Conservation (phyloP, 2,797 vertebrate species). For the Arctocebus calabarensis region DNA sequence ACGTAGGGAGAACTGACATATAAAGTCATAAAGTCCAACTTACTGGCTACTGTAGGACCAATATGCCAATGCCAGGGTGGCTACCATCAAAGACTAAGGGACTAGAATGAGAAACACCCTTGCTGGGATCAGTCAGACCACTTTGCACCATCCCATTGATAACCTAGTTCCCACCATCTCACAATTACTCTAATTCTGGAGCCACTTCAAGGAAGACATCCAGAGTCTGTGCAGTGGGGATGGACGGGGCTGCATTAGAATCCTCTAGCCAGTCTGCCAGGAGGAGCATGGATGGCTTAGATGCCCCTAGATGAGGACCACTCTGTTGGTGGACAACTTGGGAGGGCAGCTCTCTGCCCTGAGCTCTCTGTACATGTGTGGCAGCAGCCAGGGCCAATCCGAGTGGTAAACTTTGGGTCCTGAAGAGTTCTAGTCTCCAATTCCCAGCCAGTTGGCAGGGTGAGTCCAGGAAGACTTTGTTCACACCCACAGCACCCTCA, state of each 20-base stretch:
- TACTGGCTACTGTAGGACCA: too few species aligned
- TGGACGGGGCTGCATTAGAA: background rate
- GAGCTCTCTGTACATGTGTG: background rate
- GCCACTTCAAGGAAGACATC: background rate
- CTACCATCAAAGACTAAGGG: background rate
- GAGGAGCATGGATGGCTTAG: background rate
- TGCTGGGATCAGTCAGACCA: background rate
- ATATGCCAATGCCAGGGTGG: background rate
- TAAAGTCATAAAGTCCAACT: background rate
- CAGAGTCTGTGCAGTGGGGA: background rate
- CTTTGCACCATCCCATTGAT: background rate
- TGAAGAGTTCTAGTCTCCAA: background rate
- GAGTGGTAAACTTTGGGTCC: background rate
- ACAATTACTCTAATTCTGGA: background rate
- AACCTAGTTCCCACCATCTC: background rate
- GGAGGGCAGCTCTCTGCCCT: background rate
- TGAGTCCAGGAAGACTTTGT: background rate
- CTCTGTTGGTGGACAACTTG: background rate
- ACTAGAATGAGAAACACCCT: background rate
- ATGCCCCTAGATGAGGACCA: too few species aligned
- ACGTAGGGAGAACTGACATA: background rate
- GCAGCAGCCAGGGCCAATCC: background rate
- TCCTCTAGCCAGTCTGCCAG: background rate
- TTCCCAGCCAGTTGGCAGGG: accelerated
- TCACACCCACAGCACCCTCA: too few species aligned